Conservation (phyloP, 2,888 invertebrate species). For the Azorinus chamasolen region DNA sequence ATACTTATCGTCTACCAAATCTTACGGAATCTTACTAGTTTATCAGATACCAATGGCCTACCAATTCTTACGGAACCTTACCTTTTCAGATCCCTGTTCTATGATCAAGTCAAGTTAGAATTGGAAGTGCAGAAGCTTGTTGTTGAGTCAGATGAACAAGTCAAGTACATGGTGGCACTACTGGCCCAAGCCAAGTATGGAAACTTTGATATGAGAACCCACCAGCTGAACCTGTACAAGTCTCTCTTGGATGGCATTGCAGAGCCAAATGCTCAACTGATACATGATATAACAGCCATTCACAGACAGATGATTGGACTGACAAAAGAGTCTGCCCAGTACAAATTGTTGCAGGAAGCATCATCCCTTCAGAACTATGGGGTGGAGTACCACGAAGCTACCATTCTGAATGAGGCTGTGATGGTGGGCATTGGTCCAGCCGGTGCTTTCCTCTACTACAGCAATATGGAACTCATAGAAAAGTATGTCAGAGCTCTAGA, state of each 20-base stretch:
- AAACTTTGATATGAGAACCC: constrained; percentile 87
- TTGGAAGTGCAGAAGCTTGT: constrained; percentile 89
- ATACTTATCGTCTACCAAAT: too few relatives aligned
- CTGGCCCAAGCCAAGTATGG: constrained; percentile 92
- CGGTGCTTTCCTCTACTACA: constrained; percentile 88
- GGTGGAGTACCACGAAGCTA: constrained; percentile 92
- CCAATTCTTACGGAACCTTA: neutral
- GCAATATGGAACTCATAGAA: constrained; percentile 68
- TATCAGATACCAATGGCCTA: too few relatives aligned
- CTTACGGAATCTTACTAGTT: too few relatives aligned
- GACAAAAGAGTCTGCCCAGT: constrained; percentile 93
- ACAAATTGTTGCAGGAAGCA: constrained; percentile 93
- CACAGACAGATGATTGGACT: constrained; percentile 88
- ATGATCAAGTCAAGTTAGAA: constrained; percentile 93
- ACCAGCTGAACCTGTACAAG: constrained; percentile 68
- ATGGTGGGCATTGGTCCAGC: constrained; percentile 93
- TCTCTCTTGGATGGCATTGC: constrained; percentile 65
- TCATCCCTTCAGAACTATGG: constrained; percentile 93
- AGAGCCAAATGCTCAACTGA: constrained; percentile 53
- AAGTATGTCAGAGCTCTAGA: too few relatives aligned
- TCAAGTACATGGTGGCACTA: constrained; percentile 91
- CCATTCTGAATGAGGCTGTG: constrained; percentile 68
- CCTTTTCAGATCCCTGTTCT: constrained; percentile 91
- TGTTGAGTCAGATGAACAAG: constrained; percentile 90
- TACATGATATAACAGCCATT: constrained; percentile 66